Percentiles rank a stretch among this genome's conserved stretches.
phyloP scores from a whole-genome alignment of 2,113 vertebrate genomes.

The Lycaon pictus region DNA sequence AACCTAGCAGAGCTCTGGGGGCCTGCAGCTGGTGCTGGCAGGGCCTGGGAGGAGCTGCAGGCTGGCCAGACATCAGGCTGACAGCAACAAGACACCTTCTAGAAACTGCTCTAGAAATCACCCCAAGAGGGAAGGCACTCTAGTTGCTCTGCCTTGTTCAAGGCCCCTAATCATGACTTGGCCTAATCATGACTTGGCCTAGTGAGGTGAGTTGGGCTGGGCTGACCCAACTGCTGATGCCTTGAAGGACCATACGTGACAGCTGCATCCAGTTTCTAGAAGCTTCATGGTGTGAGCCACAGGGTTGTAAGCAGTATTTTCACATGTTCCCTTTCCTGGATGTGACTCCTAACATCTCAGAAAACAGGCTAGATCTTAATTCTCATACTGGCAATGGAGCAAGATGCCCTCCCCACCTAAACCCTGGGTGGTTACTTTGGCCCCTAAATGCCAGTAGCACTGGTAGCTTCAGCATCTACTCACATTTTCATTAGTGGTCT shows the following conservation, averaged over 20 bases:
- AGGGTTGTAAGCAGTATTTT: background rate
- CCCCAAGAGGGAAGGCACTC: background rate
- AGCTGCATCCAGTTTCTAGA: background rate
- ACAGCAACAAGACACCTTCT: background rate
- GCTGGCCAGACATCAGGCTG: background rate
- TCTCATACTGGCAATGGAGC: background rate
- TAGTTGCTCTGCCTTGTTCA: background rate
- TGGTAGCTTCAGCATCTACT: background rate
- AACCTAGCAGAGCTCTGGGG: background rate
- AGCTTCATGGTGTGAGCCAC: background rate
- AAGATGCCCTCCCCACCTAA: accelerated
- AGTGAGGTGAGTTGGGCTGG: background rate
- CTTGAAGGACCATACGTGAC: background rate
- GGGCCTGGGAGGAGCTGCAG: background rate
- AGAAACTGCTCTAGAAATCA: background rate
- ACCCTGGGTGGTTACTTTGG: background rate
- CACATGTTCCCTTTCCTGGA: background rate
- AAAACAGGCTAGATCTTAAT: background rate
- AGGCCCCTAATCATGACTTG: background rate
- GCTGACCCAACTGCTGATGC: background rate
- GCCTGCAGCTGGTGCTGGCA: background rate
- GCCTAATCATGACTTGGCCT: background rate
- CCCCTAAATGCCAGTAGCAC: background rate
- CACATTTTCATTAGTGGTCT: background rate
- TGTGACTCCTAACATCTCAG: background rate